phyloP scores from a whole-genome alignment of 2,113 vertebrate genomes.

The Chrysemys picta region DNA sequence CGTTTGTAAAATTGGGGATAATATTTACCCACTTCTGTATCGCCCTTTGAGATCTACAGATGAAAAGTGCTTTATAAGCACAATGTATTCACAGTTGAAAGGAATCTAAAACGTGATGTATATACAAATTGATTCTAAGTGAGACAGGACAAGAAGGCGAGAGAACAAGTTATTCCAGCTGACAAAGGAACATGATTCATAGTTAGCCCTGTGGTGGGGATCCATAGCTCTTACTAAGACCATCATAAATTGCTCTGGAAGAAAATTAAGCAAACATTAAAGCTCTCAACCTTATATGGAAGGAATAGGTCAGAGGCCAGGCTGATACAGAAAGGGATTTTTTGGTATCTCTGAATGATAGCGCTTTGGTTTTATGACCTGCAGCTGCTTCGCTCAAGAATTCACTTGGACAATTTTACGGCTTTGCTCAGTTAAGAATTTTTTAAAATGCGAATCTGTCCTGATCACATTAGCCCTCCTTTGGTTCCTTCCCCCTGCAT shows the following conservation, averaged over 20 bases:
- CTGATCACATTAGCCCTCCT: constrained; percentile 67
- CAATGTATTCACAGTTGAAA: not conserved
- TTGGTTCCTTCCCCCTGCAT: constrained; percentile 39
- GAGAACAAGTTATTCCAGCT: not conserved
- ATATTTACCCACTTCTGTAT: not conserved
- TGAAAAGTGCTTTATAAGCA: not conserved
- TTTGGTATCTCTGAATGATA: constrained; percentile 66
- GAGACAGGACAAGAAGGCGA: not conserved
- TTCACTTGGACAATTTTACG: constrained; percentile 71
- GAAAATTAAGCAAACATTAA: constrained; percentile 66
- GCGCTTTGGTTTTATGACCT: constrained; percentile 37
- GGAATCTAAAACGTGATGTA: not conserved
- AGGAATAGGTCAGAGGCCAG: constrained; percentile 42
- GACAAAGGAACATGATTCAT: not conserved
- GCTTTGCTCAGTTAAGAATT: constrained; percentile 76
- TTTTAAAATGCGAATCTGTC: constrained; percentile 70
- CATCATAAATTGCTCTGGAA: constrained; percentile 17
- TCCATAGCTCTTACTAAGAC: not conserved
- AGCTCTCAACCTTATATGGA: constrained; percentile 55
- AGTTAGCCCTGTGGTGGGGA: not conserved
- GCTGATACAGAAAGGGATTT: constrained; percentile 37
- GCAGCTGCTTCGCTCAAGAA: constrained; percentile 69
- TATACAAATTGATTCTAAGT: fast-evolving
- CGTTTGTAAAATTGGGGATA: not conserved
- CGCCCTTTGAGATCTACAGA: not conserved